Base-by-base conservation (phyloP, 2,113 vertebrate species). In the Oryzias celebensis region DNA sequence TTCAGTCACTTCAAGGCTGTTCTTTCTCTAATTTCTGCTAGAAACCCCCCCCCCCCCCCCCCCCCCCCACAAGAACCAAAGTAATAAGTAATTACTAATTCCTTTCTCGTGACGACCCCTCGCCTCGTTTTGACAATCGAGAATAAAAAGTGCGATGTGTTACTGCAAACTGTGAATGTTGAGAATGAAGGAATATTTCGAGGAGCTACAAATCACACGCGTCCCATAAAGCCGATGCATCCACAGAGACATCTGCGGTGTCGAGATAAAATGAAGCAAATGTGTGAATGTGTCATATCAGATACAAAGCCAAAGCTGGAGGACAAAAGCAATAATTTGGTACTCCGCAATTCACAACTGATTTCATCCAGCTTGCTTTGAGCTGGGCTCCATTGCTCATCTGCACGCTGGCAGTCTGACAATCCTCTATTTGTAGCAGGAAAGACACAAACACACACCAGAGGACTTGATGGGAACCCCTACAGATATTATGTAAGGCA, bases 401-500 rank as follows among this genome's bases (percentile, higher is more conserved):
- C 71, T 58, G 52, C 26, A 57, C 66, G 24, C 65, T 68, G 66
- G 56, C 77, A 69, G 68, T 75, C 76, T 82, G 80, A 82, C 71
- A 80, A 68, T 64, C 69, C 65, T 75, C 62, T 69, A 62, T 82
- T 75, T 78, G 82, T 48, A 73, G 76, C 55, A 48, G 44, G 45
- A 80, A 60, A 78, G 65, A 47, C 70, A 56, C 73, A 55, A 79
- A 67, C 44, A 75, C 50, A 74, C 52, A 62, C 44, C 1, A 36
- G 58, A 69, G 71, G 56, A 68, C 60, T 48, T 64, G 69, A 85
- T 64, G 74, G 64, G 78, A 66, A 48, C 60, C 65, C 71, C 69
- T 75, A 63, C 73, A 86, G 80, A 71, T 75, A 67, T 82, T 79
- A 79, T 44, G 62, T 71, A 86, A 86, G 45, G 8, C 50, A 43